Base-by-base conservation (phyloP, 2,797 vertebrate genomes). In the Smutsia temminckii region DNA sequence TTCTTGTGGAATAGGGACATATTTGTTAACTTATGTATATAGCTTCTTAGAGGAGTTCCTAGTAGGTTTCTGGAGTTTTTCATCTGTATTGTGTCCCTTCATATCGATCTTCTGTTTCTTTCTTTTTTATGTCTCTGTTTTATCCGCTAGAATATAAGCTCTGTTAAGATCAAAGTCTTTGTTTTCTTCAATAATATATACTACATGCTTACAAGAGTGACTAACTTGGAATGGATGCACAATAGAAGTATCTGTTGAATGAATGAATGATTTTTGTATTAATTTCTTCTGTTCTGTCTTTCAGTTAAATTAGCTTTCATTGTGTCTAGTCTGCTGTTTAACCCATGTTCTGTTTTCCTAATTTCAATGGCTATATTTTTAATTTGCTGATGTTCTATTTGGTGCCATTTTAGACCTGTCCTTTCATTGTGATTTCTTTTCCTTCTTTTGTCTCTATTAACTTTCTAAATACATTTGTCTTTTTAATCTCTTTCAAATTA, bases 261-360 rank as follows among this genome's bases (percentile, higher is more conserved):
- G n/a, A 87, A 75, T 91, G 81, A 95, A 18, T 91, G 59, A 80
- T 80, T 75, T 68, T n/a, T 74, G 13, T 40, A 27, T 79, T 46
- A 80, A 84, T 93, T 53, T 77, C 42, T 83, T 87, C 27, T 53
- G 55, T 29, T 57, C 46, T 75, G 0, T 71, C 88, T 96, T 88
- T 94, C 11, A 63, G 61, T 81, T 79, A 75, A 84, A 64, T 93
- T 37, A 77, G 49, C 75, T 92, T 96, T 85, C 63, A 53, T 57
- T 88, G 11, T 74, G 34, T 63, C 55, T 59, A 23, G 40, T 89
- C 40, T 90, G 34, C 66, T 53, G 21, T 68, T 75, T 88, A 96
- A 91, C 29, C 29, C 61, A 66, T 78, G 10, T 78, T 68, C 61
- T 66, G 1, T 78, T 29, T 79, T 87, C 42, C 66, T 86, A 17